Conservation (phyloP, 2,797 vertebrate genomes). For the Sparus aurata region DNA sequence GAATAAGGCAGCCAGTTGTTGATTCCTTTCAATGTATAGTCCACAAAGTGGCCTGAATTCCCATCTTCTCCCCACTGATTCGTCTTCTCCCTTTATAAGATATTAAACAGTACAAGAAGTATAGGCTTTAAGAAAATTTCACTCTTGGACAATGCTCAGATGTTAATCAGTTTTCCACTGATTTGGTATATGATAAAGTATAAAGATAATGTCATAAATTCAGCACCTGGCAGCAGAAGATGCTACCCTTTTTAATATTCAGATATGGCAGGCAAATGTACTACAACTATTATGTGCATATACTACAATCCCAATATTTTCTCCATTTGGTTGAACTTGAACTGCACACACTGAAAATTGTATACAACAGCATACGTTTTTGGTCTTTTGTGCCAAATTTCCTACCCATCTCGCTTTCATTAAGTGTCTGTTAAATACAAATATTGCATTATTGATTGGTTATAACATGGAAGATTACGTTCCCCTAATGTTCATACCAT, state of each 20-base stretch:
- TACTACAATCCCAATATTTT: constrained; percentile 74
- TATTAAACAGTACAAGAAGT: constrained; percentile 86
- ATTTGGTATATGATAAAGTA: constrained; percentile 85
- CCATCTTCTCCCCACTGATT: constrained; percentile 73
- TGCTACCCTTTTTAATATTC: constrained; percentile 79
- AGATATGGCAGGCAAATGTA: constrained; percentile 84
- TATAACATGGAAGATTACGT: constrained; percentile 74
- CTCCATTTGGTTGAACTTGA: constrained; percentile 80
- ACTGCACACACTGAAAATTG: constrained; percentile 74
- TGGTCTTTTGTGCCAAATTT: constrained; percentile 81
- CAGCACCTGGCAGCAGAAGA: constrained; percentile 87
- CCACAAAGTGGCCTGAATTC: constrained; percentile 78
- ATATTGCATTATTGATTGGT: constrained; percentile 83
- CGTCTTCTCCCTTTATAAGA: constrained; percentile 80
- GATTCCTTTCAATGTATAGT: constrained; percentile 78
- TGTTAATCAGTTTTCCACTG: constrained; percentile 78
- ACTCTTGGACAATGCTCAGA: constrained; percentile 78
- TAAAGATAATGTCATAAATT: constrained; percentile 85
- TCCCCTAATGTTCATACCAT: constrained; percentile 64
- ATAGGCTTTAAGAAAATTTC: constrained; percentile 82
- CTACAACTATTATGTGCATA: constrained; percentile 80
- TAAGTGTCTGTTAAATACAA: constrained; percentile 75
- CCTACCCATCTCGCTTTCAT: constrained; percentile 65
- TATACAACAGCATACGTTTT: constrained; percentile 66
- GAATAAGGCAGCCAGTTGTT: constrained; percentile 88